A percentile compares a stretch with the other conserved stretches of the same genome.
Evolutionary conservation across 2,113 vertebrate genomes (phyloP).

Genomic region (Prochilodus magdalenae): DNA sequence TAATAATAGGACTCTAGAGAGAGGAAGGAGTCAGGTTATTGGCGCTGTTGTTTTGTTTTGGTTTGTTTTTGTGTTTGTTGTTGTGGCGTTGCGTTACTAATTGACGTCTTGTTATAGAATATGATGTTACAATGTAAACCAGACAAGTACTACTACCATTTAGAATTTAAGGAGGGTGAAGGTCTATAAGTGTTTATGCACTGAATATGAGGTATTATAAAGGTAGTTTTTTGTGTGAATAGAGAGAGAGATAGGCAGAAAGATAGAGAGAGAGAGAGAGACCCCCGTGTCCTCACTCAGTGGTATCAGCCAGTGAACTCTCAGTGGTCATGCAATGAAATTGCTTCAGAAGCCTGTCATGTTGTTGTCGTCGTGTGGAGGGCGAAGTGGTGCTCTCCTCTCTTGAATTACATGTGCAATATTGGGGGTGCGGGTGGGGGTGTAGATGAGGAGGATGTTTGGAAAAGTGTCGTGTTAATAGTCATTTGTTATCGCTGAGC

Average conservation of each 20-base stretch:
- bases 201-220: slow-evolving; percentile 25
- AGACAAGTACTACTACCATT: background rate
- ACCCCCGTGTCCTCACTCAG: slow-evolving; percentile 62
- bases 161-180: background rate
- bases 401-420: slow-evolving; percentile 36
- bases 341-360: slow-evolving; percentile 67
- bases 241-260: slow-evolving; percentile 38
- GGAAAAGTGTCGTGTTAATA: background rate
- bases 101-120: slow-evolving; percentile 11
- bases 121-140: background rate
- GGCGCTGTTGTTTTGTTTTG: slow-evolving; percentile 22
- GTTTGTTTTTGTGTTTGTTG: background rate
- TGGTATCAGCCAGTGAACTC: slow-evolving; percentile 73
- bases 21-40: background rate
- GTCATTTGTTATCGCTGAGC: slow-evolving; percentile 5
- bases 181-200: slow-evolving; percentile 1
- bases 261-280: slow-evolving; percentile 24
- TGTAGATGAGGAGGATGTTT: background rate
- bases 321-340: slow-evolving; percentile 66
- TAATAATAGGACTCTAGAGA: background rate
- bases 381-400: slow-evolving; percentile 43
- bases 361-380: slow-evolving; percentile 63
- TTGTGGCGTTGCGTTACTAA: slow-evolving; percentile 9
- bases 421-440: background rate
- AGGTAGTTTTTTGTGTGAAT: slow-evolving; percentile 41